A percentile compares a stretch with the other conserved stretches of the same genome.
Conservation (phyloP, 1,140 invertebrate species). For the Geopemphigus sp. region DNA sequence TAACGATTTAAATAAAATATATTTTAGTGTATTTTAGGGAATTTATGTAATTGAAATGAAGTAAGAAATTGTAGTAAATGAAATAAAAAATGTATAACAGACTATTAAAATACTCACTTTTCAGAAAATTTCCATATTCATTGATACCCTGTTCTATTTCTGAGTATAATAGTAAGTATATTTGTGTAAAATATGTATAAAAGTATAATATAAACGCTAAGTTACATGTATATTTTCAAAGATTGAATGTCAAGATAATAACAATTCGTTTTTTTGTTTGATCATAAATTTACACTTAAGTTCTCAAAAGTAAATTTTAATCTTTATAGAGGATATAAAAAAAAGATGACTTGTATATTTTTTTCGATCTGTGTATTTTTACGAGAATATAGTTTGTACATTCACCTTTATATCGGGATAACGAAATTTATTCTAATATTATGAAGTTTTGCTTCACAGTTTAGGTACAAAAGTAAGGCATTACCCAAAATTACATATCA, state of each 20-base stretch:
- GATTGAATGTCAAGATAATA: background rate
- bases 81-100: too few species aligned
- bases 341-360: slow-evolving; percentile 16
- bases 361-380: background rate
- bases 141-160: too few species aligned
- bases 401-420: slow-evolving; percentile 7
- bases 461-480: slow-evolving; percentile 11
- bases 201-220: background rate
- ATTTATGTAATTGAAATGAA: too few species aligned
- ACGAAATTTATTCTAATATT: slow-evolving; percentile 15
- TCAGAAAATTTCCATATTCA: too few species aligned
- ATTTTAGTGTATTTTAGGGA: too few species aligned
- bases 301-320: background rate
- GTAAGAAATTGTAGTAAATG: too few species aligned
- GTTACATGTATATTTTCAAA: slow-evolving; percentile 5
- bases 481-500: slow-evolving; percentile 32
- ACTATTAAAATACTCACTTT: too few species aligned
- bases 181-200: background rate
- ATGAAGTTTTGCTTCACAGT: slow-evolving; percentile 5
- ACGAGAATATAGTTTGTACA: slow-evolving; percentile 8
- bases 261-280: background rate
- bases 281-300: background rate
- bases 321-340: background rate
- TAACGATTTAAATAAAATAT: too few species aligned
- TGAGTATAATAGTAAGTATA: background rate